These are phyloP conservation scores for Onthophagus taurus DNA, from an alignment of 1,140 invertebrate genomes.

Conservation along the genomic window DNA sequence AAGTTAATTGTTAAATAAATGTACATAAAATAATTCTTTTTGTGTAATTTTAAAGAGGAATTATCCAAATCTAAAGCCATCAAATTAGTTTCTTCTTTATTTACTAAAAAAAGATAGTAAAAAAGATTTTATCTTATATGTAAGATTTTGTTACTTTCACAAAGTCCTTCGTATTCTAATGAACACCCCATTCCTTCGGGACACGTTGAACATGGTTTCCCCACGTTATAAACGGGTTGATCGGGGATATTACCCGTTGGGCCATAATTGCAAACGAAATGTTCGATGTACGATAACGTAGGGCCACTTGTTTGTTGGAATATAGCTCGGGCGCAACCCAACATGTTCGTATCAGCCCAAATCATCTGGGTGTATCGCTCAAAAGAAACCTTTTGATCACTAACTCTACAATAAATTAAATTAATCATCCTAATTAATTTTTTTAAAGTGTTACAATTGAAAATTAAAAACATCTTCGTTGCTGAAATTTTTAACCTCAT, in stretches of 20 bases:
- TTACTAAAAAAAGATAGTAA: too few relatives aligned
- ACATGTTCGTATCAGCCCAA: conserved; percentile 36
- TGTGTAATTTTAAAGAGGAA: too few relatives aligned
- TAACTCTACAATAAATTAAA: not conserved
- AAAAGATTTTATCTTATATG: too few relatives aligned
- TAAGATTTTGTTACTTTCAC: conserved; percentile 14
- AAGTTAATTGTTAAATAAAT: too few relatives aligned
- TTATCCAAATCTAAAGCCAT: too few relatives aligned
- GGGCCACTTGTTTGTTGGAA: conserved; percentile 20
- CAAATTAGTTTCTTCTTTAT: too few relatives aligned
- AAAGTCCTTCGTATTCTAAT: conserved; percentile 24
- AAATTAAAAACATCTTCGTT: conserved; percentile 12
- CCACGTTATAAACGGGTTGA: conserved; percentile 27
- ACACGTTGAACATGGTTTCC: conserved; percentile 26
- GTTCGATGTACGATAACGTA: conserved; percentile 24
- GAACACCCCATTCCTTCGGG: conserved; percentile 25
- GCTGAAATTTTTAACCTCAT: conserved; percentile 26
- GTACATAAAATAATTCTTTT: too few relatives aligned
- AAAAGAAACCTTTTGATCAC: conserved; percentile 17
- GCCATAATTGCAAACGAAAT: conserved; percentile 40
- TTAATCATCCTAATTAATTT: not conserved
- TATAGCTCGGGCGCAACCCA: conserved; percentile 27
- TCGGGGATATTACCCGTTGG: conserved; percentile 36
- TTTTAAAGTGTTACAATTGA: conserved; percentile 11
- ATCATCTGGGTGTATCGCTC: conserved; percentile 41